Evolutionary conservation across 2,888 invertebrate species (phyloP), one percentile per base, ranked within the genome.

Genomic region (Tipula unca): DNA sequence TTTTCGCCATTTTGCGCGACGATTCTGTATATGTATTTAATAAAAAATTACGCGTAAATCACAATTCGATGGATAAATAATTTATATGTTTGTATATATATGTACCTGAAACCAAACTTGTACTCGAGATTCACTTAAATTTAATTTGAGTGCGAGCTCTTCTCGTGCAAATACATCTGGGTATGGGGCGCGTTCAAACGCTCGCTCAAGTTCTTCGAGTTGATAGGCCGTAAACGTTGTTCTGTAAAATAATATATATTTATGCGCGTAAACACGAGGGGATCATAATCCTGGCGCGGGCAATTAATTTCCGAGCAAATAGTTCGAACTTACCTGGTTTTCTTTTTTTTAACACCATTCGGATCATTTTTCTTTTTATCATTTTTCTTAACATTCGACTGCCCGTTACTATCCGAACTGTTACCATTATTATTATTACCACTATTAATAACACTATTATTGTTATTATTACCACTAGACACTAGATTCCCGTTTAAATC

Each of bases 221-320:
- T 98, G 98, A 89, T 96, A 98, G 0, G 98, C 97, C 4, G 98
- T 98, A 89, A 98, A 98, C 5, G 98, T 98, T 1, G 98, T 98
- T 91, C 98, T 98, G 92, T 3, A 90, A 91, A 85, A 25, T 35
- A 35, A 35, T 84, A 17, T 39, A 10, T 39, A 39, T 39, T 1
- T 36, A 39, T n/a, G n/a, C n/a, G n/a, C n/a, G n/a, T 39, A 39
- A 39, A 39, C 39, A 39, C 39, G 32, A 4, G 35, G 35, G 35
- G 35, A 4, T 8, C 48, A 48, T 69, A 69, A 25, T 69, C 69
- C 69, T 69, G 69, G 3, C n/a, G 14, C 14, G 42, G 42, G 42
- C 48, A 4, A 48, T 29, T n/a, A n/a, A n/a, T n/a, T n/a, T n/a
- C n/a, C 29, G 69, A 20, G 20, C n/a, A 17, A 2, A 25, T 69